Conservation (phyloP, 2,113 vertebrate genomes). For the Gobiocypris rarus region DNA sequence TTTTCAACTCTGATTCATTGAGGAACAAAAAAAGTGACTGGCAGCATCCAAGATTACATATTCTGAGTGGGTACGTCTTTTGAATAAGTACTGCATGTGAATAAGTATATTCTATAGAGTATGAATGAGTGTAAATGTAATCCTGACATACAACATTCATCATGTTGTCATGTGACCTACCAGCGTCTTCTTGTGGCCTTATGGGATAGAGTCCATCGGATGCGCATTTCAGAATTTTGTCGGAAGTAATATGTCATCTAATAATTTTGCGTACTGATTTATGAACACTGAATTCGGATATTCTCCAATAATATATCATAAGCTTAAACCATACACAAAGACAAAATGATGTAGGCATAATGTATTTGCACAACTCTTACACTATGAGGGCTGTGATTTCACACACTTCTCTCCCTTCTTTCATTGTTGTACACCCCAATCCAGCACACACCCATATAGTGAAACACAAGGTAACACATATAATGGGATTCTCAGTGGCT, state of each 20-base stretch:
- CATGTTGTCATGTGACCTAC: too few species aligned
- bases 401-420: neutral
- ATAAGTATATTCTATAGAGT: neutral
- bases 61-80: neutral
- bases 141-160: neutral
- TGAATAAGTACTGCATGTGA: neutral
- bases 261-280: neutral
- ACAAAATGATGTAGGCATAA: neutral
- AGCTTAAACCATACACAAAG: neutral
- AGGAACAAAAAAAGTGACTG: neutral
- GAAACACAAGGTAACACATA: constrained; percentile 36
- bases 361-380: neutral
- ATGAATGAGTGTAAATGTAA: neutral
- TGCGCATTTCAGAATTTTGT: neutral
- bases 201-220: neutral
- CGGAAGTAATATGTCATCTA: neutral
- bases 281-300: neutral
- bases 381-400: neutral
- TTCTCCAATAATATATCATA: neutral
- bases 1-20: too few species aligned
- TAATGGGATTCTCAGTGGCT: constrained; percentile 48
- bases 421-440: constrained; percentile 38
- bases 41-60: neutral
- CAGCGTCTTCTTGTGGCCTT: neutral
- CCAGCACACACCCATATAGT: constrained; percentile 43